Base-by-base conservation (phyloP, 2,797 vertebrate genomes). In the Molossus alvarezi region DNA sequence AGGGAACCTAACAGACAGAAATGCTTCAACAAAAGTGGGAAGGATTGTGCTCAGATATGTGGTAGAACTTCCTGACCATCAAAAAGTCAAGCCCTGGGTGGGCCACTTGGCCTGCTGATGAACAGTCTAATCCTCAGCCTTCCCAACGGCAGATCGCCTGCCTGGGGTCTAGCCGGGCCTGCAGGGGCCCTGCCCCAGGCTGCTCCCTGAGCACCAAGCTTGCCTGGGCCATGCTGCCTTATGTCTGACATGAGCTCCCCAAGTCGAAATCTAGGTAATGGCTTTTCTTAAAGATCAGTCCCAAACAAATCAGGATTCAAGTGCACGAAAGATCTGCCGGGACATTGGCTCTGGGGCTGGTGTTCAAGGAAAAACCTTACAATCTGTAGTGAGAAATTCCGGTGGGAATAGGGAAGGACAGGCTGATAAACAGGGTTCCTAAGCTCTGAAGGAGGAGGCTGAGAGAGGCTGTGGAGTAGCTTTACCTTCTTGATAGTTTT, bases 271-370 rank as follows among this genome's bases (percentile, higher is more conserved):
- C 8, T 29, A 45, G 37, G 12, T 29, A 57, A 41, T 4, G 57
- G 9, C 2, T 57, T 92, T 67, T 41, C 83, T 91, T 41, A 75
- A 57, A 33, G 21, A 51, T 41, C 20, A 55, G 60, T 33, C 37
- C 73, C 71, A 79, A 88, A 82, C 79, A 92, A 90, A 92, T 64
- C 75, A 88, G 41, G 48, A 55, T 71, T 57, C 48, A 23, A 60
- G 37, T 21, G 21, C 27, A 64, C 0, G 2, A 64, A 69, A 62
- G 53, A 72, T 37, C 83, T 85, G 12, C 57, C 1, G 2, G 58
- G 67, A 86, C 25, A 13, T 1, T 57, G 51, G 51, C 41, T 89
- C 33, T 64, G 75, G 80, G 80, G 51, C 76, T 83, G 48, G 1
- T 33, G 58, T 73, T 96, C 58, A 58, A 25, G 73, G 29, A 62